Conservation (phyloP, 2,797 vertebrate genomes). For the Telmatherina bonti region DNA sequence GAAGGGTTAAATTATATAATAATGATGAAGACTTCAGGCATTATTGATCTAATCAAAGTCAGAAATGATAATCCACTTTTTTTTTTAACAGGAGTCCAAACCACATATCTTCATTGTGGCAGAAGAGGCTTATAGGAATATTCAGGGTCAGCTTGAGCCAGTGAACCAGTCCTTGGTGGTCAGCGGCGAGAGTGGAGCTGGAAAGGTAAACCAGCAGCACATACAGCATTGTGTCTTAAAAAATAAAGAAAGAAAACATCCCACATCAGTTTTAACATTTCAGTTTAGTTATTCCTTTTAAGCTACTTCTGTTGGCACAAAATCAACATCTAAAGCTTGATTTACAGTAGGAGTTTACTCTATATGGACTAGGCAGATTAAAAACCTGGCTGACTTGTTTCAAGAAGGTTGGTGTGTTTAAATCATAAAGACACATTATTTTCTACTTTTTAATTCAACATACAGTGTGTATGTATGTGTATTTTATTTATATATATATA, state of each 20-base stretch:
- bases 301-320: background rate
- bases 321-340: background rate
- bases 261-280: background rate
- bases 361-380: constrained; percentile 15
- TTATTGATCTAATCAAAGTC: background rate
- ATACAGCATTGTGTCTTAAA: background rate
- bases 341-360: constrained; percentile 6
- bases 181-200: constrained; percentile 97
- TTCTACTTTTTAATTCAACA: background rate
- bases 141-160: constrained; percentile 88
- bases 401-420: background rate
- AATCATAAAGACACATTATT: background rate
- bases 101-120: constrained; percentile 96
- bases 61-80: background rate
- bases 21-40: constrained; percentile 7
- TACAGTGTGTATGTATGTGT: too few relatives aligned
- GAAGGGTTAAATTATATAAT: background rate
- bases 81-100: constrained; percentile 83
- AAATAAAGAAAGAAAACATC: background rate
- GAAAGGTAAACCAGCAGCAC: constrained; percentile 88
- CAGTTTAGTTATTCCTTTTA: background rate
- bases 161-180: constrained; percentile 95
- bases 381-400: background rate
- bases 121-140: constrained; percentile 94
- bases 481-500: too few relatives aligned